Base-by-base conservation (phyloP, 2,888 invertebrate genomes). In the Lepidochitona cinerea region DNA sequence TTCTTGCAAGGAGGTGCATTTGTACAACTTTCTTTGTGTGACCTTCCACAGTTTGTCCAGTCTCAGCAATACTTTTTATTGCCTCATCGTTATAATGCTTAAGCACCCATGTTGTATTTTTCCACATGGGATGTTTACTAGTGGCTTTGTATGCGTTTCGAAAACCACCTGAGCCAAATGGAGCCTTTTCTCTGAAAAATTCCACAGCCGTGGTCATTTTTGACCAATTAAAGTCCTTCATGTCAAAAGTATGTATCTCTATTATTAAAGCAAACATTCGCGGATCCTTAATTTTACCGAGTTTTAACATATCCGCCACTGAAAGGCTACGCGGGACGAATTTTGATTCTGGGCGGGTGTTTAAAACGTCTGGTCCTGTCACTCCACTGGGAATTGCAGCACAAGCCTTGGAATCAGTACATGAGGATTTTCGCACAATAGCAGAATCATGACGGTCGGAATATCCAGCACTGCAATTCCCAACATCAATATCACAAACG, bases 21-120 rank as follows among this genome's bases (percentile, higher is more conserved):
- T 54, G 59, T 18, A 54, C 59, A 23, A 54, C 59, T 26, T 54
- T 54, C 23, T 23, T 54, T 54, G 59, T 54, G 59, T 54, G 59
- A 9, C 26, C n/a, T 54, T 54, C 59, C 9, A 9, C 23, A 18
- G 59, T 54, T 54, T 54, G 59, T 9, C 23, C 26, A 26, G 59
- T 54, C 9, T 54, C 59, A 7, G 9, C 7, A 26, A 54, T 54
- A 26, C 18, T 23, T 23, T 54, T 26, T 7, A 54, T 23, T 14
- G 59, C 59, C 9, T 54, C 59, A 23, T 9, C 26, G n/a, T 18
- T 26, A 23, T 54, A 54, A 7, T 23, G 9, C 26, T 54, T 54
- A 9, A 54, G 7, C 59, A 54, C 59, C 59, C 59, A 54, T 18
- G 59, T 23, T 54, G 18, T 9, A 9, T 23, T 23, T 23, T 54